These are phyloP conservation scores for Platycheirus albimanus DNA, from an alignment of 2,888 invertebrate species.

Conservation along the genomic window DNA sequence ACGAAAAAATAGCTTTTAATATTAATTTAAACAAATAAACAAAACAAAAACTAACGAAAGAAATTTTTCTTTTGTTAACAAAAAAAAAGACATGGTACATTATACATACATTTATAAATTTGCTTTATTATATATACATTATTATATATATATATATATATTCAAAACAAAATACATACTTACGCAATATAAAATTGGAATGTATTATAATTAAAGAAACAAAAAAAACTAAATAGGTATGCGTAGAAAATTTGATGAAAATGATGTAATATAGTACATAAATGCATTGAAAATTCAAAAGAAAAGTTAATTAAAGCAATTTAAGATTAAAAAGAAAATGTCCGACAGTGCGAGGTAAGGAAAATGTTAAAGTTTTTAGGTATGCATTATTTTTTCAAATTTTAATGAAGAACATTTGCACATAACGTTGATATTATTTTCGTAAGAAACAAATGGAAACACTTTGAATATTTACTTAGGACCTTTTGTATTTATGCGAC, in stretches of 20 bases:
- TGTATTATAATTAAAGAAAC: constrained; percentile 51
- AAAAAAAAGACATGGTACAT: constrained; percentile 52
- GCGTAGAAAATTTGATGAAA: constrained; percentile 51
- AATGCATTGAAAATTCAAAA: constrained; percentile 35
- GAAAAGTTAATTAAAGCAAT: constrained; percentile 57
- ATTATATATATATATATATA: constrained; percentile 37
- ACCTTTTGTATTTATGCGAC: too few species aligned
- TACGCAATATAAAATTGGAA: constrained; percentile 60
- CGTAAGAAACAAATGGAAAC: not conserved
- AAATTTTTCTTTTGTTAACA: constrained; percentile 62
- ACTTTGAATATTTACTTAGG: too few species aligned
- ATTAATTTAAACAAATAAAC: constrained; percentile 40
- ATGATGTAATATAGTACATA: constrained; percentile 51
- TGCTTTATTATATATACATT: constrained; percentile 56
- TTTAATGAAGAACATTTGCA: not conserved
- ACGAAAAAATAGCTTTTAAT: constrained; percentile 73
- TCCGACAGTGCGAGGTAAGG: constrained; percentile 13
- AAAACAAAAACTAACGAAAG: constrained; percentile 25
- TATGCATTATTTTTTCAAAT: constrained; percentile 1
- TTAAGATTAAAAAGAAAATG: constrained; percentile 34
- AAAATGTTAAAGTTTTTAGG: constrained; percentile 5
- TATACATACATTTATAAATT: constrained; percentile 70
- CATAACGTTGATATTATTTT: not conserved
- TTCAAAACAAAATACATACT: constrained; percentile 50
- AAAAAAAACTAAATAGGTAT: constrained; percentile 56